Conservation (phyloP, 2,113 vertebrate species). For the Struthidea cinerea region DNA sequence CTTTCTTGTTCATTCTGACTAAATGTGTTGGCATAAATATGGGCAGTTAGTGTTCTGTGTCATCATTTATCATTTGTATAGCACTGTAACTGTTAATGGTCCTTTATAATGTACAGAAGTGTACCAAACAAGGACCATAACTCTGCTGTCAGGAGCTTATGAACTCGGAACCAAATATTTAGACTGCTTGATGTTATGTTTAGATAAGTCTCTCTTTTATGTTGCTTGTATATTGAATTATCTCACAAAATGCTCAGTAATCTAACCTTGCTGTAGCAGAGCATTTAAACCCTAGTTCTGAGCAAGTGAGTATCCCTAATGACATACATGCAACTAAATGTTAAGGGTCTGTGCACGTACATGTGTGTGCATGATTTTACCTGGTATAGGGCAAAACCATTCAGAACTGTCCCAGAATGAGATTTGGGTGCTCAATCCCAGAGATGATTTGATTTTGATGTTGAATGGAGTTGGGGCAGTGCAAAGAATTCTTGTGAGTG, state of each 20-base stretch:
- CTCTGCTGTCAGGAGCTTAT: not conserved
- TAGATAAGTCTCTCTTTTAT: not conserved
- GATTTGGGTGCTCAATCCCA: not conserved
- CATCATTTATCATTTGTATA: constrained; percentile 22
- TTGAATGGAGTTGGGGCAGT: accelerated
- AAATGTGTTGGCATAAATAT: constrained; percentile 10
- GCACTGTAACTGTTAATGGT: not conserved
- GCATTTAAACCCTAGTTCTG: not conserved
- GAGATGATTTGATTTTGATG: not conserved
- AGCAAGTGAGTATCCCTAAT: not conserved
- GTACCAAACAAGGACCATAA: not conserved
- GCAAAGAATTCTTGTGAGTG: not conserved
- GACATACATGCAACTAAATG: not conserved
- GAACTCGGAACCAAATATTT: not conserved
- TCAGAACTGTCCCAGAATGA: not conserved
- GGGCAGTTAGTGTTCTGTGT: not conserved
- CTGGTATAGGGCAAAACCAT: not conserved
- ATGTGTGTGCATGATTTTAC: accelerated
- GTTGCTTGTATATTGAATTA: not conserved
- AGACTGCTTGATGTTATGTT: not conserved
- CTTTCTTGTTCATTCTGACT: not conserved
- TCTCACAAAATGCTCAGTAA: not conserved
- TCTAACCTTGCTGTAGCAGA: not conserved
- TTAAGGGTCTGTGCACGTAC: not conserved
- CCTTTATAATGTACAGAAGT: not conserved